Conservation (phyloP, 2,888 invertebrate genomes). For the Protophormia terraenovae region DNA sequence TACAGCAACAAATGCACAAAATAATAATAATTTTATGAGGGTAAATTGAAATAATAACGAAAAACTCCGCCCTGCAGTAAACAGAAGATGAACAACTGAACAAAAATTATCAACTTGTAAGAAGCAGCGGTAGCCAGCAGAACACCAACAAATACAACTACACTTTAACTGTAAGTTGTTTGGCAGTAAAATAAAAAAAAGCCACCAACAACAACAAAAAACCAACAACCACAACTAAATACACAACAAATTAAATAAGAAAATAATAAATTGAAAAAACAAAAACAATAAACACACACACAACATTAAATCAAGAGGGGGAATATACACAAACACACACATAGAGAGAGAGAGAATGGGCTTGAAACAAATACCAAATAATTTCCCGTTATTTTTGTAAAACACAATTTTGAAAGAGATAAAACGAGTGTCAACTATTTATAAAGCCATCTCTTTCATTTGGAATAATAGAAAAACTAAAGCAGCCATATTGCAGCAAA, state of each 20-base stretch:
- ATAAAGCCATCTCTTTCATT: conserved; percentile 13
- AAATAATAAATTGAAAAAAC: conserved; percentile 62
- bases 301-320: conserved; percentile 15
- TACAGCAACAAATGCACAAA: conserved; percentile 71
- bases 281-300: conserved; percentile 5
- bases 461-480: not conserved
- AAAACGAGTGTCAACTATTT: not conserved
- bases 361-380: not conserved
- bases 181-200: not conserved
- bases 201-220: not conserved
- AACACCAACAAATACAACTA: not conserved
- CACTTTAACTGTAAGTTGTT: not conserved
- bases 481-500: conserved; percentile 57
- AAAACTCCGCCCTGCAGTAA: conserved; percentile 79
- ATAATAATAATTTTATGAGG: conserved; percentile 80
- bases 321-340: not conserved
- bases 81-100: conserved; percentile 41
- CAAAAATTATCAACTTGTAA: conserved; percentile 38
- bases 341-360: not conserved
- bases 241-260: conserved; percentile 64
- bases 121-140: conserved; percentile 12
- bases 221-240: conserved; percentile 38
- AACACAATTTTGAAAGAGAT: not conserved
- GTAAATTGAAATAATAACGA: conserved; percentile 78
- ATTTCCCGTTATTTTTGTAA: conserved; percentile 58